Conservation (phyloP, 2,797 vertebrate genomes). For the Muscicapa striata region DNA sequence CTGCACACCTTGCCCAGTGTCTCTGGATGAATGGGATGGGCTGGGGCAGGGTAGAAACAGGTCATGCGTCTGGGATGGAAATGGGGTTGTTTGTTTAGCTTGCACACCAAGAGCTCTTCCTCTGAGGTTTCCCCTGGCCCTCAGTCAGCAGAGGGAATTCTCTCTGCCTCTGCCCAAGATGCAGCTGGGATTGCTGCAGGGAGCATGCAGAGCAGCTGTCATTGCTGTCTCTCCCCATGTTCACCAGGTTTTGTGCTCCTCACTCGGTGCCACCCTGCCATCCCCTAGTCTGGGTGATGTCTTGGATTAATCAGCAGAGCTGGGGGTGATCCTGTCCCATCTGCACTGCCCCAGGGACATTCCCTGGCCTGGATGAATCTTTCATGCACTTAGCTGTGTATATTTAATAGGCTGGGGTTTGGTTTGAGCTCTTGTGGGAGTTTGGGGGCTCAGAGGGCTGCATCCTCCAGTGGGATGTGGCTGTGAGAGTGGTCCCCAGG, state of each 20-base stretch:
- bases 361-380: not conserved
- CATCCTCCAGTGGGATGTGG: not conserved
- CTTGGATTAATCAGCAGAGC: not conserved
- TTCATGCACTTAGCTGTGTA: not conserved
- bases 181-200: not conserved
- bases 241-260: not conserved
- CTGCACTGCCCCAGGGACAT: not conserved
- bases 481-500: not conserved
- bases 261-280: not conserved
- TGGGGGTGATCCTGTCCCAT: not conserved
- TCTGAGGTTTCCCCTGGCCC: not conserved
- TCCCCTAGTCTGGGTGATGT: not conserved
- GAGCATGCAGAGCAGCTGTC: not conserved
- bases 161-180: not conserved
- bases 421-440: not conserved
- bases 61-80: not conserved
- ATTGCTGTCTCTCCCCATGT: not conserved
- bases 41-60: not conserved
- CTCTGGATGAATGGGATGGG: not conserved
- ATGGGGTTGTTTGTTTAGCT: not conserved
- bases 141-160: constrained; percentile 35
- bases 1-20: not conserved
- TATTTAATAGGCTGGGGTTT: constrained; percentile 10
- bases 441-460: not conserved
- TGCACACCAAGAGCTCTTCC: not conserved